Percentiles rank a stretch among this genome's conserved stretches.
phyloP scores from a whole-genome alignment of 2,113 vertebrate genomes.

The Cygnus buccinator region DNA sequence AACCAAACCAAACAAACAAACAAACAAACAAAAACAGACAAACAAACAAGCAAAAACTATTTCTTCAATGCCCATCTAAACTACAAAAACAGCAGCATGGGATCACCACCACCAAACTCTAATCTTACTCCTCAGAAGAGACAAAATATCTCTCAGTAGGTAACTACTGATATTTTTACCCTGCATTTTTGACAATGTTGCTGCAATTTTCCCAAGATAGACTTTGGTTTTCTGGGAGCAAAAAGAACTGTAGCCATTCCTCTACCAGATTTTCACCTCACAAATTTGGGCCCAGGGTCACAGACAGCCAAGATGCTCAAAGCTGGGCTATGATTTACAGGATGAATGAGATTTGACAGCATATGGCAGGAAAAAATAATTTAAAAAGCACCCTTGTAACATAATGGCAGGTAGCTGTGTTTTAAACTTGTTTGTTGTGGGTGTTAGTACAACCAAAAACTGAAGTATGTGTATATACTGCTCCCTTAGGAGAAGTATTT shows the following conservation, averaged over 20 bases:
- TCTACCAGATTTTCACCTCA: background rate
- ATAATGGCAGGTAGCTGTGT: background rate
- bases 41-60: background rate
- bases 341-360: background rate
- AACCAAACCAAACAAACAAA: too few relatives aligned
- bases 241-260: background rate
- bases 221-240: background rate
- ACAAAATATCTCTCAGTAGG: background rate
- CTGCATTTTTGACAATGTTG: background rate
- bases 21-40: background rate
- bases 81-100: background rate
- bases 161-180: background rate
- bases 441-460: conserved; percentile 1
- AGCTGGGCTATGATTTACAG: background rate
- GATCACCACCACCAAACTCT: background rate
- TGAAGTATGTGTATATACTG: background rate
- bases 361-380: background rate
- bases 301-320: background rate
- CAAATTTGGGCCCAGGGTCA: background rate
- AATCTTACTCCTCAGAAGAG: background rate
- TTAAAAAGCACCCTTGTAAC: background rate
- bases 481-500: conserved; percentile 22
- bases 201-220: background rate
- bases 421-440: background rate
- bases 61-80: background rate